Conservation (phyloP, 2,888 invertebrate genomes). For the Cancer borealis region DNA sequence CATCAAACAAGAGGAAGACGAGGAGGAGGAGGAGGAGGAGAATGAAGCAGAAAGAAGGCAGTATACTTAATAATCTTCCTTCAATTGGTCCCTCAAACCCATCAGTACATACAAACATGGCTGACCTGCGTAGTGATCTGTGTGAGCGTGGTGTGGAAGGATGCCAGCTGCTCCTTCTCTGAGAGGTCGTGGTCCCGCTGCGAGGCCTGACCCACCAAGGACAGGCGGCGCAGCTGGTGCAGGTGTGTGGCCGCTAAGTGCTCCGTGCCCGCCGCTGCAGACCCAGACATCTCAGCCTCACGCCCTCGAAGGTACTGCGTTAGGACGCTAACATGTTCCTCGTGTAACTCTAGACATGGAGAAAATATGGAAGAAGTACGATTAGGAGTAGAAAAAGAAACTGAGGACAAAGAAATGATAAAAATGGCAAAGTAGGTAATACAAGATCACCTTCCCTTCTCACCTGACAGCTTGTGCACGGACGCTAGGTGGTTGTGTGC, state of each 20-base stretch:
- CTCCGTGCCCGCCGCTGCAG: slow-evolving; percentile 42
- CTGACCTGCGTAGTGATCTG: slow-evolving; percentile 69
- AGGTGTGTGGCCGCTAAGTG: slow-evolving; percentile 54
- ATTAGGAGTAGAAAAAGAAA: background rate
- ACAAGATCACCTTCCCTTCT: background rate
- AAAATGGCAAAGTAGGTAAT: background rate
- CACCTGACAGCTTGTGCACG: slow-evolving; percentile 71
- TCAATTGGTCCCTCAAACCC: background rate
- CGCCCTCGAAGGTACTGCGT: slow-evolving; percentile 63
- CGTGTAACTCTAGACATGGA: slow-evolving; percentile 65
- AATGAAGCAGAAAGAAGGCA: background rate
- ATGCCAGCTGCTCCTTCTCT: slow-evolving; percentile 67
- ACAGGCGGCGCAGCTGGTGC: slow-evolving; percentile 59
- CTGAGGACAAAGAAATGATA: background rate
- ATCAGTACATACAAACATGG: background rate
- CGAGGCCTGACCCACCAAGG: slow-evolving; percentile 52
- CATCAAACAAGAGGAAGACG: background rate
- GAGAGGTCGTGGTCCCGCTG: slow-evolving; percentile 59
- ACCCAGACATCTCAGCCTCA: slow-evolving; percentile 46
- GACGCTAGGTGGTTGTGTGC: slow-evolving; percentile 69
- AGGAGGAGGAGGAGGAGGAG: slow-evolving; percentile 1
- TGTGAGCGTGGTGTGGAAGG: slow-evolving; percentile 71
- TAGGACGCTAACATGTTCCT: slow-evolving; percentile 69
- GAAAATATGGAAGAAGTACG: background rate
- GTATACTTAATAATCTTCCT: no score